Percentiles rank a stretch among this genome's conserved stretches.
phyloP scores from a whole-genome alignment of 2,113 vertebrate genomes.

The Tilapia sparmanii region DNA sequence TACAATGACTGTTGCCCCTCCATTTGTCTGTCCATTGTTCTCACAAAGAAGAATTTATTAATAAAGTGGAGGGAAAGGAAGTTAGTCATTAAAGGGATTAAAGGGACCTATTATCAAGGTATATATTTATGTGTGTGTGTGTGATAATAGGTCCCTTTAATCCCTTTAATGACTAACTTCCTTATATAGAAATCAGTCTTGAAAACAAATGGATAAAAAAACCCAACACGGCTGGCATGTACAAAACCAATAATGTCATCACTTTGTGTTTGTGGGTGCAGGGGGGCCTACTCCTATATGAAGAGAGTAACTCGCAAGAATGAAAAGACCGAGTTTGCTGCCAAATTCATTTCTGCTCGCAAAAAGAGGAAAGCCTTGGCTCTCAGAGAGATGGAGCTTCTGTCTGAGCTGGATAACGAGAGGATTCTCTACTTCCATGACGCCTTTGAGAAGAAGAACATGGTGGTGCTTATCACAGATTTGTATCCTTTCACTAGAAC shows the following conservation, averaged over 20 bases:
- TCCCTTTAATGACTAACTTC: too few species aligned
- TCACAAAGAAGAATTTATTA: background rate
- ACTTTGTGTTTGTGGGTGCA: constrained; percentile 33
- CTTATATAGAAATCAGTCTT: background rate
- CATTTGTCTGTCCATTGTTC: background rate
- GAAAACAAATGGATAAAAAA: background rate
- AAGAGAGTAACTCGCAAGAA: constrained; percentile 82
- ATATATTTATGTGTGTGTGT: too few species aligned
- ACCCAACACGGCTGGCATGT: background rate
- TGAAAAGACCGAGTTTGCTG: constrained; percentile 78
- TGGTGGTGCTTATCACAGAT: constrained; percentile 86
- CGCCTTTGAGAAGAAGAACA: constrained; percentile 89
- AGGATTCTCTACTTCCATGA: constrained; percentile 86
- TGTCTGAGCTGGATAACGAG: constrained; percentile 83
- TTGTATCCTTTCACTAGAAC: constrained; percentile 77
- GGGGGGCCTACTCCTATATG: constrained; percentile 90
- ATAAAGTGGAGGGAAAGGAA: background rate
- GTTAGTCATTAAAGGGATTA: background rate
- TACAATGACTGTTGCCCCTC: background rate
- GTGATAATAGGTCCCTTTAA: too few species aligned
- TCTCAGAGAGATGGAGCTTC: constrained; percentile 78
- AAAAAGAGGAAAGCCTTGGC: constrained; percentile 80
- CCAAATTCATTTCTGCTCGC: constrained; percentile 86
- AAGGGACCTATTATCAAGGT: background rate
- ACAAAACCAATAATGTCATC: background rate